Percentiles rank a stretch among this genome's conserved stretches.
Conservation (phyloP, 2,113 vertebrate genomes). For the Piprites chloris region DNA sequence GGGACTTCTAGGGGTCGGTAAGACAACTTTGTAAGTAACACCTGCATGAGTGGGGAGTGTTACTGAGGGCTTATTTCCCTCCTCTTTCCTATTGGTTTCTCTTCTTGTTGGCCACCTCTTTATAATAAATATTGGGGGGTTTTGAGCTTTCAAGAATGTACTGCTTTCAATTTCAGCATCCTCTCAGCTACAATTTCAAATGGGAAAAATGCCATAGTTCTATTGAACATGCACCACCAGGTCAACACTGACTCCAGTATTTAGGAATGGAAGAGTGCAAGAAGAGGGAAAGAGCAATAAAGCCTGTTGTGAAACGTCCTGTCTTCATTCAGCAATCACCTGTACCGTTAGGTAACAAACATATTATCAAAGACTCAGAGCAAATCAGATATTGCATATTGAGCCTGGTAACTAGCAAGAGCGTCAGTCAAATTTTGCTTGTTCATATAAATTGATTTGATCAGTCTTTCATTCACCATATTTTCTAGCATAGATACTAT, state of each 20-base stretch:
- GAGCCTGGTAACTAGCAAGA: background rate
- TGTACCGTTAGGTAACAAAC: background rate
- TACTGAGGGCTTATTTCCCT: no score
- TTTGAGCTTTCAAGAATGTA: no score
- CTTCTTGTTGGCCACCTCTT: no score
- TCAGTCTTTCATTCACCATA: background rate
- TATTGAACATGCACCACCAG: fast-evolving
- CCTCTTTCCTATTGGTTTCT: no score
- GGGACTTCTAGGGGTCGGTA: no score
- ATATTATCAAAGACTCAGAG: background rate
- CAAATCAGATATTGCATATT: background rate
- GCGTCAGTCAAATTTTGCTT: background rate
- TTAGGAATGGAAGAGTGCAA: background rate
- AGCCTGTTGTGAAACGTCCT: background rate
- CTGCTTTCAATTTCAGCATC: no score
- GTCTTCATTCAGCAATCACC: background rate
- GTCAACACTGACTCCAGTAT: fast-evolving
- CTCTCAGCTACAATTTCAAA: no score
- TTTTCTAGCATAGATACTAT: background rate
- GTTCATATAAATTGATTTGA: background rate
- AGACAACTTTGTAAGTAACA: no score
- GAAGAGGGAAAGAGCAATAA: background rate
- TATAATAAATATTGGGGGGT: no score
- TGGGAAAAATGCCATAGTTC: background rate
- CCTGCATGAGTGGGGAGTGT: no score